Base-by-base conservation (phyloP, 2,113 vertebrate genomes). In the Alexandromys fortis region DNA sequence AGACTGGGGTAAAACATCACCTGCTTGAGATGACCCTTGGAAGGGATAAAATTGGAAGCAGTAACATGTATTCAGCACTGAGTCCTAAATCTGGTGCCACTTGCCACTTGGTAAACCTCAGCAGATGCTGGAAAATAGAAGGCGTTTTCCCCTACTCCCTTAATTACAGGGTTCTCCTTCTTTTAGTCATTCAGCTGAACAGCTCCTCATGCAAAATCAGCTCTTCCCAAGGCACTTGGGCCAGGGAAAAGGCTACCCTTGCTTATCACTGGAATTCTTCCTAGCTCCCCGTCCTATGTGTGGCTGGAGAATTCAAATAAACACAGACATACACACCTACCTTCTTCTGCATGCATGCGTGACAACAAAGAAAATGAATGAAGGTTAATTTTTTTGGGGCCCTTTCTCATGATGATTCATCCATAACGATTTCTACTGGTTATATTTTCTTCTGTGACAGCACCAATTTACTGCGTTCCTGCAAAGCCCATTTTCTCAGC, bases 401-500 rank as follows among this genome's bases (percentile, higher is more conserved):
- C 97, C 96, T 92, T 95, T 98, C 98, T 98, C 98, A 95, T 98
- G 98, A 98, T 98, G 98, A 98, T 98, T 98, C 98, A 98, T 98
- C 98, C 98, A 97, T 98, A 98, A 98, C 89, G 92, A 98, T 98
- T 99, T 98, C 98, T 97, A 97, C 97, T 97, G 98, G 98, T 97
- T 98, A 97, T 98, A 98, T 98, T 99, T 98, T 98, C 98, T 98
- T 98, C 98, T 98, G 98, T 98, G 98, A 99, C 98, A 98, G 98
- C 98, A 98, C 98, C 98, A 98, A 99, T 98, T 98, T 98, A 98
- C 98, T 98, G 98, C 97, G 93, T 98, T 98, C 98, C 96, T 98
- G 97, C 98, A 98, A 98, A 98, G 98, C 98, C 98, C 98, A 99
- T 99, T 99, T 99, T 99, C 98, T 99, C 98, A 98, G 98, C 98